Evolutionary conservation across 2,113 vertebrate genomes (phyloP), one percentile per base, ranked within the genome.

Genomic region (Oryzias curvinotus): DNA sequence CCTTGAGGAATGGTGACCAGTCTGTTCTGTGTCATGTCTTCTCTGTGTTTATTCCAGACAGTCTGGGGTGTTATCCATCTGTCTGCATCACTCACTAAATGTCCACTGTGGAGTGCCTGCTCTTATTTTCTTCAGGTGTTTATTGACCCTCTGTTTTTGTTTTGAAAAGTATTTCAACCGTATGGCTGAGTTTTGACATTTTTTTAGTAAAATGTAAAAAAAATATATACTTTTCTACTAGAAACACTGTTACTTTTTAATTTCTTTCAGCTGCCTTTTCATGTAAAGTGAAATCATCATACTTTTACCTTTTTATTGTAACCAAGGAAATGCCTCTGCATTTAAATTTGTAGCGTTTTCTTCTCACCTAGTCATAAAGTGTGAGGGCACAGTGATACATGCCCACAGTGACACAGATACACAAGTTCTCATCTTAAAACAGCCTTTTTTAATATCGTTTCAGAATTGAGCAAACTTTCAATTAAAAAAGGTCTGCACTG

Each of bases 331-430:
- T 69, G 70, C 68, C 68, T 76, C 78, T 85, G 69, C 69, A 55
- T 78, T 78, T 51, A 51, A 71, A 81, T 87, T 85, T 78, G 68
- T 79, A 77, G 62, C 55, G 45, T 78, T 59, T 67, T 72, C 52
- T 68, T 77, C 48, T 75, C 70, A 73, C 62, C 46, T 65, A 65
- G 64, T 80, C 74, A 76, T 23, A 25, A 28, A 69, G 71, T 63
- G 77, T 52, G 48, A 70, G 58, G 51, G 72, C 43, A 61, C 57
- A 14, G 42, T 62, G 57, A 76, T 67, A 60, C 55, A 17, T 49
- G 51, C 50, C 26, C 19, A 1, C 55, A 62, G 56, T 58, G 45
- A 78, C 65, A 69, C 62, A 23, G 48, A 61, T 19, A 49, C 18
- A 13, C 46, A 10, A 53, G 53, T 57, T 54, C 26, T 18, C 46